These are phyloP conservation scores for Leucophora obtusa DNA, from an alignment of 2,888 invertebrate species.

Conservation along the genomic window DNA sequence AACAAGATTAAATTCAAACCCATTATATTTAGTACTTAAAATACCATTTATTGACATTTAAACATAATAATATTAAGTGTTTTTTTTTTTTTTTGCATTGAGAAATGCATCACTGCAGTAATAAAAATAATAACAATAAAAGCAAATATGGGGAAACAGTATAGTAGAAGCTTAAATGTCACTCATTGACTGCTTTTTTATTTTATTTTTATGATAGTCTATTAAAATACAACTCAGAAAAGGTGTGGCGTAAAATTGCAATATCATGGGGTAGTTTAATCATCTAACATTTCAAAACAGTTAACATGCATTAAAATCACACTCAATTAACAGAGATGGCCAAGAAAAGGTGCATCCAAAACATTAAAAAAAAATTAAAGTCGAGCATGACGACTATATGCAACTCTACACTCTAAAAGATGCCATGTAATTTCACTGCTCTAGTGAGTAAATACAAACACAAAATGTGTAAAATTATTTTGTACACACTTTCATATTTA, in stretches of 20 bases:
- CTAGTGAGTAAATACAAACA: no score
- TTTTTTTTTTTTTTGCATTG: background rate
- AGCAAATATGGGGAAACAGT: background rate
- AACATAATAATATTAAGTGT: slow-evolving; percentile 1
- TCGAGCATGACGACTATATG: no score
- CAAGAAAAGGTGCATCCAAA: background rate
- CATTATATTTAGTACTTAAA: background rate
- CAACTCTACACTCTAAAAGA: no score
- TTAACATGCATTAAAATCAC: background rate
- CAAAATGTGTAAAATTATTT: no score
- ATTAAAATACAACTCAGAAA: background rate
- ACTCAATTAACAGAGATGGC: background rate
- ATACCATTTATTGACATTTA: background rate
- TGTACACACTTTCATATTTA: no score
- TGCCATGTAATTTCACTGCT: no score
- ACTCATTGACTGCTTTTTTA: background rate
- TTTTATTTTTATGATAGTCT: background rate
- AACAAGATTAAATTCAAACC: no score
- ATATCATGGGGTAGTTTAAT: slow-evolving; percentile 14
- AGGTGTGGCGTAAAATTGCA: slow-evolving; percentile 18
- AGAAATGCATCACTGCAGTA: background rate
- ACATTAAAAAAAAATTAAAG: no score
- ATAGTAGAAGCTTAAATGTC: slow-evolving; percentile 3
- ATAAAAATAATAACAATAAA: background rate
- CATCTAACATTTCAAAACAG: slow-evolving; percentile 2